These are phyloP conservation scores for Bombus ignitus DNA, from an alignment of 1,140 invertebrate genomes.

Conservation along the genomic window DNA sequence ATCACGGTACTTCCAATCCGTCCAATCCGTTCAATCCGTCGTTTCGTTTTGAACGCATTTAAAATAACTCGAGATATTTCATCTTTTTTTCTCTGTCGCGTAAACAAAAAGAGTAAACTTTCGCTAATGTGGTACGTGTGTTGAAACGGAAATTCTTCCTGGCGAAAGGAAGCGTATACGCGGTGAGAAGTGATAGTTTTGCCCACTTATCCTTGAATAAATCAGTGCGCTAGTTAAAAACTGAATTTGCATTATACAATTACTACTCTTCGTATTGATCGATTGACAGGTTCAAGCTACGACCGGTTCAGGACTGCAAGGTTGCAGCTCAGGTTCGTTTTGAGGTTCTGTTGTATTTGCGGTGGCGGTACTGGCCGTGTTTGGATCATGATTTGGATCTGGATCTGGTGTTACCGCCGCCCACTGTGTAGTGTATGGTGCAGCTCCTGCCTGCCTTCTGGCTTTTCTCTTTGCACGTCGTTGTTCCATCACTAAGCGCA, in stretches of 20 bases:
- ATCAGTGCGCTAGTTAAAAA: slow-evolving; percentile 62
- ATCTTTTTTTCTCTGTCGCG: not conserved
- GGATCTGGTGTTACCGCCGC: slow-evolving; percentile 78
- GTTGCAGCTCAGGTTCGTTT: slow-evolving; percentile 77
- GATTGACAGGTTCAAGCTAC: slow-evolving; percentile 74
- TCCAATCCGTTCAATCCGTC: too few relatives aligned
- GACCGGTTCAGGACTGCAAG: slow-evolving; percentile 81
- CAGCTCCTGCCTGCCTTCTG: slow-evolving; percentile 87
- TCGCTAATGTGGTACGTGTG: not conserved
- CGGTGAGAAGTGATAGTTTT: slow-evolving; percentile 4
- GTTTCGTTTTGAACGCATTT: not conserved
- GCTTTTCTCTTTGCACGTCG: slow-evolving; percentile 91
- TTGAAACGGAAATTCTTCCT: not conserved
- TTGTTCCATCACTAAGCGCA: slow-evolving; percentile 94
- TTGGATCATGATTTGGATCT: slow-evolving; percentile 73
- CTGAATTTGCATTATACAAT: slow-evolving; percentile 35
- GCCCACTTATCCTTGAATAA: slow-evolving; percentile 37
- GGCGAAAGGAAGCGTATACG: not conserved
- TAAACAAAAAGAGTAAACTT: not conserved
- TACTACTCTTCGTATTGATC: slow-evolving; percentile 42
- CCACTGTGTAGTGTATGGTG: slow-evolving; percentile 87
- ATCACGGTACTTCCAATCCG: not conserved
- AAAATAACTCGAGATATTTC: not conserved
- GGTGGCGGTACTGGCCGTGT: slow-evolving; percentile 60
- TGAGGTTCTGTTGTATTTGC: slow-evolving; percentile 72